Conservation (phyloP, 2,888 invertebrate genomes). For the Nemapogon koenigi region DNA sequence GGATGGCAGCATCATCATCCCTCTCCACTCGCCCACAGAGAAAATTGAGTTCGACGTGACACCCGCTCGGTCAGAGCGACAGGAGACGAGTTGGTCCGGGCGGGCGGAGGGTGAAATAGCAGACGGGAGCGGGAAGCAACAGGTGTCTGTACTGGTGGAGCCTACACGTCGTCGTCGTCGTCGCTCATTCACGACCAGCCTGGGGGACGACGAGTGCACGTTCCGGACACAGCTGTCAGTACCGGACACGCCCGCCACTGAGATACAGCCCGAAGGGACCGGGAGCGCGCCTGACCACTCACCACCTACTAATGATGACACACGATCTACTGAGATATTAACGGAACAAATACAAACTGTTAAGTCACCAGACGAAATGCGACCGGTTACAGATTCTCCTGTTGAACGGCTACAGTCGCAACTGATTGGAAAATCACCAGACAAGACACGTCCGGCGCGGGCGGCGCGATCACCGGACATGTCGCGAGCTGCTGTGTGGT, state of each 20-base stretch:
- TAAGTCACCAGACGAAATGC: too few species aligned
- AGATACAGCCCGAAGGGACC: constrained; percentile 20
- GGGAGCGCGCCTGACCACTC: constrained; percentile 18
- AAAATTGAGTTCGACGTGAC: constrained; percentile 12
- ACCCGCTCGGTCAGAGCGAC: constrained; percentile 15
- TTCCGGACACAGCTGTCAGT: constrained; percentile 71
- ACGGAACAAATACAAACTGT: too few species aligned
- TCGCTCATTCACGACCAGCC: too few species aligned
- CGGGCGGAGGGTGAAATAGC: too few species aligned
- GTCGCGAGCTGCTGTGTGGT: constrained; percentile 18
- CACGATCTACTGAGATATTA: too few species aligned
- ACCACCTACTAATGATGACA: too few species aligned
- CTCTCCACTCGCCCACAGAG: constrained; percentile 56
- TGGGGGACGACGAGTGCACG: too few species aligned
- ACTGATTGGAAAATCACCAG: too few species aligned
- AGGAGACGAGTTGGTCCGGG: neutral
- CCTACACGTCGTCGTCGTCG: neutral
- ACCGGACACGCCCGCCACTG: constrained; percentile 59
- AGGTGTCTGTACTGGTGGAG: neutral
- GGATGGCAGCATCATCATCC: constrained; percentile 66
- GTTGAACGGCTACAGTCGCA: too few species aligned
- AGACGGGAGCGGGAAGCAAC: neutral
- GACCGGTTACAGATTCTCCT: too few species aligned
- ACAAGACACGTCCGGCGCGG: constrained; percentile 12
- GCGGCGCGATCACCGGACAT: constrained; percentile 20